Percentiles rank a stretch among this genome's conserved stretches.
Conservation (phyloP, 2,797 vertebrate genomes). For the Tarsius wallacei region DNA sequence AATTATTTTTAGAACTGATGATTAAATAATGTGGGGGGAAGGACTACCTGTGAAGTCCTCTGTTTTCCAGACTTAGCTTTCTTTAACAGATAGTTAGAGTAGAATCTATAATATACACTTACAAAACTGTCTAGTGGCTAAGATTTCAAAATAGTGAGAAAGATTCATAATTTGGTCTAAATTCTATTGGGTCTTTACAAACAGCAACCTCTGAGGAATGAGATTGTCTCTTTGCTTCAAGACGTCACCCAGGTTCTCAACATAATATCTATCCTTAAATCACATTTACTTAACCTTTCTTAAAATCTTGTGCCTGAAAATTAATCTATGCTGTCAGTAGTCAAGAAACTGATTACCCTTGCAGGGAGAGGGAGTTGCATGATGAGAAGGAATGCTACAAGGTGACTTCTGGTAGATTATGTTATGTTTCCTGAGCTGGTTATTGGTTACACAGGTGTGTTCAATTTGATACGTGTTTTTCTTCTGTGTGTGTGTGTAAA, state of each 20-base stretch:
- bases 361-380: fast-evolving
- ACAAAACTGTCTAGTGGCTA: not conserved
- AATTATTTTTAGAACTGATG: conserved; percentile 26
- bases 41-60: not conserved
- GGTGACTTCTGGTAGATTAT: not conserved
- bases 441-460: not conserved
- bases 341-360: not conserved
- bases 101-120: not conserved
- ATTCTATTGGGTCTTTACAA: not conserved
- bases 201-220: not conserved
- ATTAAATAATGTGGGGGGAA: not conserved
- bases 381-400: not conserved
- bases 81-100: not conserved
- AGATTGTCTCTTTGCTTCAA: not conserved
- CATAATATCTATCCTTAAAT: not conserved
- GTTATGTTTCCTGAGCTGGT: not conserved
- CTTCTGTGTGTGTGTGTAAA: not conserved
- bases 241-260: not conserved
- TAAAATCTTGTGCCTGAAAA: not conserved
- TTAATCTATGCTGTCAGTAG: not conserved
- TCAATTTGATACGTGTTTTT: not conserved
- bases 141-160: conserved; percentile 31
- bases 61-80: not conserved
- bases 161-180: not conserved
- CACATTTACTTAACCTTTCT: not conserved